phyloP scores from a whole-genome alignment of 1,140 invertebrate genomes.

The Alviniconcha marisindica region DNA sequence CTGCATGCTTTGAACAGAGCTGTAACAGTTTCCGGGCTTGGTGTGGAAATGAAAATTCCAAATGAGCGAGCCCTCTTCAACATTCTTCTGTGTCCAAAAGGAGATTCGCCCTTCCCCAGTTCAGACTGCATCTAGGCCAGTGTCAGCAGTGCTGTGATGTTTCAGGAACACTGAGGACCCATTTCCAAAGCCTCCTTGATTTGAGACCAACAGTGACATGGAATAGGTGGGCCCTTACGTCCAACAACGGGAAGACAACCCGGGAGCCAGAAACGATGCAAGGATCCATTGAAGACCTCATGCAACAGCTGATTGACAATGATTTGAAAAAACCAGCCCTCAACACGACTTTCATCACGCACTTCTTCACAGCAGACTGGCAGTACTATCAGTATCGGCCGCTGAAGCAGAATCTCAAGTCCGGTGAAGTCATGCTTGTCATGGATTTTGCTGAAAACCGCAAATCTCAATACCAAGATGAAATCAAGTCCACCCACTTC shows the following conservation, averaged over 20 bases:
- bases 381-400: neutral
- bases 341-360: neutral
- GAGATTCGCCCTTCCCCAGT: neutral
- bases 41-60: neutral
- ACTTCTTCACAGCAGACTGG: neutral
- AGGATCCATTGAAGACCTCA: neutral
- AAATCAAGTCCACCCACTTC: constrained; percentile 44
- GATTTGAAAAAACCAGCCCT: neutral
- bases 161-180: neutral
- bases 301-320: neutral
- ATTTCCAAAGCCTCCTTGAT: neutral
- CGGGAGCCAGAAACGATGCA: neutral
- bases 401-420: neutral
- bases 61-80: neutral
- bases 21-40: neutral
- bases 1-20: neutral
- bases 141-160: neutral
- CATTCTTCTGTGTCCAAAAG: neutral
- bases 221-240: neutral
- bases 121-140: neutral
- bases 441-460: constrained; percentile 54
- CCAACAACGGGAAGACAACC: neutral
- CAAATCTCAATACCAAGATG: constrained; percentile 39
- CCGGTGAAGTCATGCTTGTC: constrained; percentile 7
- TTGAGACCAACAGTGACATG: neutral